Percentiles rank a stretch among this genome's conserved stretches.
phyloP scores from a whole-genome alignment of 2,113 vertebrate species.

The Glaucomys volans region DNA sequence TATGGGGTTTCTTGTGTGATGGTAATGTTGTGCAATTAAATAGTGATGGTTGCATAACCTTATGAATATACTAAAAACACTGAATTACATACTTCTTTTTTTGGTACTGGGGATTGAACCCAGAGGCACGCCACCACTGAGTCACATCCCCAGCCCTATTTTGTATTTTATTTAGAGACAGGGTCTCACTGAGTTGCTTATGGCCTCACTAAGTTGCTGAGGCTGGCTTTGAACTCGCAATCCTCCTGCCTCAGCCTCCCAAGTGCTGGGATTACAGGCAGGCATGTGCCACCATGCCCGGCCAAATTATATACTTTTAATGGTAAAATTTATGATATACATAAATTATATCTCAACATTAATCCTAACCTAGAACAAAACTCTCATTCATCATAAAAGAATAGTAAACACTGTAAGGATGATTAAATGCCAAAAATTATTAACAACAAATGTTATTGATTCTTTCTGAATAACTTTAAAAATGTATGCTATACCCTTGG shows the following conservation, averaged over 20 bases:
- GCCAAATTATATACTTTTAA: background rate
- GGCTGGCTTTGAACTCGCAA: too few relatives aligned
- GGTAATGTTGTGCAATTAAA: slow-evolving; percentile 7
- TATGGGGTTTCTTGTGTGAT: background rate
- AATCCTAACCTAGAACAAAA: slow-evolving; percentile 53
- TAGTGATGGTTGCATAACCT: background rate
- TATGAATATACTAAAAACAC: background rate
- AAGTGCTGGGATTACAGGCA: too few relatives aligned
- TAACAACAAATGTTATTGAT: background rate
- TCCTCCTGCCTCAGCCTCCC: too few relatives aligned
- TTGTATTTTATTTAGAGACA: too few relatives aligned
- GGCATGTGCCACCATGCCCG: too few relatives aligned
- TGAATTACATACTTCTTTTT: background rate
- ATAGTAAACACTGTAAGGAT: background rate
- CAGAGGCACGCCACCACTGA: too few relatives aligned
- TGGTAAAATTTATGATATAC: background rate
- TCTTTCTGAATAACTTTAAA: slow-evolving; percentile 39
- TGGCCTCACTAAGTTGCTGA: too few relatives aligned
- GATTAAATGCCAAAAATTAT: slow-evolving; percentile 15
- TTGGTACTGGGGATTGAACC: too few relatives aligned
- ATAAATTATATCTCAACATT: slow-evolving; percentile 16
- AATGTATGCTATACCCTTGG: background rate
- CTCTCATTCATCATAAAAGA: slow-evolving; percentile 9
- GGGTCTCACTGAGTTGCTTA: too few relatives aligned
- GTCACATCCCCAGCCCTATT: too few relatives aligned